Evolutionary conservation across 2,797 vertebrate species (phyloP), one percentile per base, ranked within the genome.

Genomic region (Oryzias sinensis): DNA sequence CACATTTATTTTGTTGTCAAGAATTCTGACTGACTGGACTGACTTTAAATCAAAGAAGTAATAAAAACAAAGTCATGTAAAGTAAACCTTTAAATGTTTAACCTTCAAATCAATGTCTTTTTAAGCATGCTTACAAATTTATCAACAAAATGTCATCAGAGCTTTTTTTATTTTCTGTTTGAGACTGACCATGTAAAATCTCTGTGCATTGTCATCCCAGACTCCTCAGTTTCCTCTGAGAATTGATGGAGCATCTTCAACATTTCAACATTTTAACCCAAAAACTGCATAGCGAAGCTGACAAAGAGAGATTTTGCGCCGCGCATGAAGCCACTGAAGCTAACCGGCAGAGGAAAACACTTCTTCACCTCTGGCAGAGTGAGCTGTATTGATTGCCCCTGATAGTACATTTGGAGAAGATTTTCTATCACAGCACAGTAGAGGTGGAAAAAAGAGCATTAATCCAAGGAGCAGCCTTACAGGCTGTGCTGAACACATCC

Each of bases 401-500:
- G 67, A 72, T 70, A 70, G 80, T 69, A 72, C 82, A 81, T 86
- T 84, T 71, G 61, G 59, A 83, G 74, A 85, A 81, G 72, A 68
- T 82, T 88, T 87, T 85, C 82, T 86, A 77, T 87, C 78, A 79
- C 65, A 68, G 70, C 51, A 18, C 70, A 80, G 84, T 84, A 74
- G 53, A 60, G 66, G 60, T 29, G n/a, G 14, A 29, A 51, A 50
- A 56, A 61, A 83, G 68, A 75, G 11, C 80, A 77, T 80, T 89
- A 84, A 90, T 87, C 85, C 81, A 53, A 77, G 76, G 78, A 85
- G 80, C 78, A 82, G 75, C 74, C 77, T 79, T 76, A 76, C 73
- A 84, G 72, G 54, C 82, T 81, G 80, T 85, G 78, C 86, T 78
- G 79, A 88, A 85, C 81, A 85, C 77, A 84, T 87, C 80, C 83